Conservation (phyloP, 2,113 vertebrate genomes). For the Ctenomys sociabilis region DNA sequence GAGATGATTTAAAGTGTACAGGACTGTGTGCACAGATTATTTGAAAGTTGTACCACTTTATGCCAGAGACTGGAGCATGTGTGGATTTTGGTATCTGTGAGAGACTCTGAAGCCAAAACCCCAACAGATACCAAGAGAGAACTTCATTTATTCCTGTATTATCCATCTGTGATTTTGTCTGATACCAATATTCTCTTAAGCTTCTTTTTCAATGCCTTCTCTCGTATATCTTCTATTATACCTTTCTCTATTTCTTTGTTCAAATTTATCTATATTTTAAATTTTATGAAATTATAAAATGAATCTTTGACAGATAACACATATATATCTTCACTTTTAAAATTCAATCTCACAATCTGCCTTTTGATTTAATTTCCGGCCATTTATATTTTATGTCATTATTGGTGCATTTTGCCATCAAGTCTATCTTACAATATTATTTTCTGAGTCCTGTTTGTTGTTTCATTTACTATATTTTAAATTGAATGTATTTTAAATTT, state of each 20-base stretch:
- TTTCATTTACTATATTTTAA: background rate
- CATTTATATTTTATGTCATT: background rate
- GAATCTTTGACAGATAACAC: background rate
- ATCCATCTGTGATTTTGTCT: background rate
- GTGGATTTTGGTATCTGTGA: background rate
- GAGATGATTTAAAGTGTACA: background rate
- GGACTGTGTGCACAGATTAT: background rate
- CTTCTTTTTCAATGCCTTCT: background rate
- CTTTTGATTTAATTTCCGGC: background rate
- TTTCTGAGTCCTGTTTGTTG: background rate
- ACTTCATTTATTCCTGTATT: background rate
- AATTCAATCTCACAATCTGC: background rate
- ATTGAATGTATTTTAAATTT: background rate
- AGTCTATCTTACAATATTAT: background rate
- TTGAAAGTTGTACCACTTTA: background rate
- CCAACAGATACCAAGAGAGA: background rate
- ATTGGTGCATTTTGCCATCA: background rate
- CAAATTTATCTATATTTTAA: background rate
- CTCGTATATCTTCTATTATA: background rate
- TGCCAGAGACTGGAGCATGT: background rate
- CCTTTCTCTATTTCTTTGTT: background rate
- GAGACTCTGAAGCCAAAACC: background rate
- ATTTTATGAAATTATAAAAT: conserved; percentile 25
- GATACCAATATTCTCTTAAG: background rate
- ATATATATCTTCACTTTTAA: background rate